phyloP scores from a whole-genome alignment of 2,888 invertebrate species.

The Loripinus fragilis region DNA sequence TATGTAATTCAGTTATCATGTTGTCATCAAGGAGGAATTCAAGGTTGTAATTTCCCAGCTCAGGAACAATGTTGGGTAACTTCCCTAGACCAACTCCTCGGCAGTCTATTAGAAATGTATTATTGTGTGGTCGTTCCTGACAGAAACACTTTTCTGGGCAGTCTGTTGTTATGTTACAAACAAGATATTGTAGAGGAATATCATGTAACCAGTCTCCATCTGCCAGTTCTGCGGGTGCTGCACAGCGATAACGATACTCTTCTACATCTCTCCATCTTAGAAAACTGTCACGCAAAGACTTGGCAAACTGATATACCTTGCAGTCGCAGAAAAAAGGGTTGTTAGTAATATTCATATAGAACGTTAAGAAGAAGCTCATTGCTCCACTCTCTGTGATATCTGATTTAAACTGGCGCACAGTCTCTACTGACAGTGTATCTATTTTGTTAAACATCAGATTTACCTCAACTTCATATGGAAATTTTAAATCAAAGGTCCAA shows the following conservation, averaged over 20 bases:
- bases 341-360: conserved; percentile 47
- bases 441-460: conserved; percentile 53
- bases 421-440: background rate
- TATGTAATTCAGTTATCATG: conserved; percentile 33
- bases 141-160: conserved; percentile 60
- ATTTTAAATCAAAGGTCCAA: conserved; percentile 55
- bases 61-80: conserved; percentile 51
- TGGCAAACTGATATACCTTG: conserved; percentile 35
- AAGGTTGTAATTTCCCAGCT: conserved; percentile 24
- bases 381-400: background rate
- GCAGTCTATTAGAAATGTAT: conserved; percentile 55
- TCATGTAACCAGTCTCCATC: conserved; percentile 62
- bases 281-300: conserved; percentile 41
- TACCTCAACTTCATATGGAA: conserved; percentile 51
- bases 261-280: conserved; percentile 54
- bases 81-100: conserved; percentile 35
- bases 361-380: conserved; percentile 17
- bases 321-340: conserved; percentile 63
- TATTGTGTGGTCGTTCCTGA: conserved; percentile 58
- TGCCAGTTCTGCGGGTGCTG: conserved; percentile 25
- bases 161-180: conserved; percentile 50
- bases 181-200: conserved; percentile 37
- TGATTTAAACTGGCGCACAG: background rate
- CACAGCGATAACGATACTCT: conserved; percentile 50
- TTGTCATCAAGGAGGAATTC: conserved; percentile 56